Percentiles rank a stretch among this genome's conserved stretches.
These are phyloP conservation scores for Triplophysa dalaica DNA, from an alignment of 2,113 vertebrate species.

Conservation along the genomic window DNA sequence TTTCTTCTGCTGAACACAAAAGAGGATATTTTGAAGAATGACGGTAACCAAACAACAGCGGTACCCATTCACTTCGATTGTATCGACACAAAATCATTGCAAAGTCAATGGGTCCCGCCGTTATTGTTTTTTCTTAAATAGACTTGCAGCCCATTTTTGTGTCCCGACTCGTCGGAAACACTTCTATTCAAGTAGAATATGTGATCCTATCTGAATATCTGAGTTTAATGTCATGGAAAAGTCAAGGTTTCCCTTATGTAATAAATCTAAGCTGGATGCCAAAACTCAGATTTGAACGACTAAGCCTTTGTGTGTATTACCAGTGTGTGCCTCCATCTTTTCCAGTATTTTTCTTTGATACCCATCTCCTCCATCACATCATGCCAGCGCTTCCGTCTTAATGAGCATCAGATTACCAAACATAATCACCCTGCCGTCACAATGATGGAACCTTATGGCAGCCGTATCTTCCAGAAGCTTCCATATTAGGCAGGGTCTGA, in stretches of 20 bases:
- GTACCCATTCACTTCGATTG: no score
- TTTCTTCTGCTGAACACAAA: no score
- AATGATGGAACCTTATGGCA: conserved; percentile 54
- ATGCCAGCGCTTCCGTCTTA: conserved; percentile 58
- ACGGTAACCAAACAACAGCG: no score
- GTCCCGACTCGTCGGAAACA: no score
- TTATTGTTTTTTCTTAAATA: no score
- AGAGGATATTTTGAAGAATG: no score
- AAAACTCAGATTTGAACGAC: background rate
- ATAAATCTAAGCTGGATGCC: background rate
- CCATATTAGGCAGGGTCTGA: conserved; percentile 65
- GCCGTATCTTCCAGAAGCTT: conserved; percentile 47
- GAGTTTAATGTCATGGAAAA: no score
- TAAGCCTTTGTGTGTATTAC: conserved; percentile 15
- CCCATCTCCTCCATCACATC: conserved; percentile 45
- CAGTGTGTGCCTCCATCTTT: background rate
- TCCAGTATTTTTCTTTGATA: background rate
- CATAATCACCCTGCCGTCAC: conserved; percentile 62
- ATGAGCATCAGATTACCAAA: conserved; percentile 67
- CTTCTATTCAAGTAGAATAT: no score
- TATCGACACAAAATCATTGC: no score
- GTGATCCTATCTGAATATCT: no score
- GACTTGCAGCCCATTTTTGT: no score
- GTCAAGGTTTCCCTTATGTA: background rate
- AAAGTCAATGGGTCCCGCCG: no score